Conservation (phyloP, 2,797 vertebrate genomes). For the Hippocampus kuda region DNA sequence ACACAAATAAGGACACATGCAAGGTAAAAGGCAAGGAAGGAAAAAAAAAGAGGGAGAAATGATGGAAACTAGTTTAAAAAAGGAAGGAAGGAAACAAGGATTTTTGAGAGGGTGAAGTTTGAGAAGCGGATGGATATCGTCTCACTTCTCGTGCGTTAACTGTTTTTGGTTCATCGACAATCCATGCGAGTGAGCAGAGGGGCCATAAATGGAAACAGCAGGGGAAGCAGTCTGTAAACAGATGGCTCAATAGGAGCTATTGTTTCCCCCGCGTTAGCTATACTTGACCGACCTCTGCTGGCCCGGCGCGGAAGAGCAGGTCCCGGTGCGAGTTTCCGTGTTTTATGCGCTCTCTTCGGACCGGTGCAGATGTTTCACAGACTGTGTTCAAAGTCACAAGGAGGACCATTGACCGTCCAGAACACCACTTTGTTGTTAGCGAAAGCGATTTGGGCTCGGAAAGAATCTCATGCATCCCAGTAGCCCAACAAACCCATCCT, state of each 20-base stretch:
- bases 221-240: conserved; percentile 12
- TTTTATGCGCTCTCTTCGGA: conserved; percentile 38
- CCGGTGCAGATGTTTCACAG: conserved; percentile 46
- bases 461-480: conserved; percentile 40
- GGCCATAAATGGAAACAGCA: conserved; percentile 19
- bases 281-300: conserved; percentile 52
- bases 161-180: not conserved
- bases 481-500: conserved; percentile 36
- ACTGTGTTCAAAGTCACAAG: conserved; percentile 42
- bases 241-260: conserved; percentile 36
- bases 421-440: conserved; percentile 41
- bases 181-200: not conserved
- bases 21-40: too few relatives aligned
- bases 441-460: conserved; percentile 21
- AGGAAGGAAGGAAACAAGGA: not conserved
- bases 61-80: not conserved
- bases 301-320: conserved; percentile 35
- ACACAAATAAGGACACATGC: too few relatives aligned
- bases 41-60: not conserved
- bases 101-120: not conserved
- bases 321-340: conserved; percentile 12
- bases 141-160: not conserved
- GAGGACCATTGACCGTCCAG: conserved; percentile 42
- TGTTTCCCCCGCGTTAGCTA: conserved; percentile 21
- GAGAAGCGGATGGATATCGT: not conserved